These are phyloP conservation scores for Tetragnatha montana DNA, from an alignment of 2,888 invertebrate genomes.

Conservation along the genomic window DNA sequence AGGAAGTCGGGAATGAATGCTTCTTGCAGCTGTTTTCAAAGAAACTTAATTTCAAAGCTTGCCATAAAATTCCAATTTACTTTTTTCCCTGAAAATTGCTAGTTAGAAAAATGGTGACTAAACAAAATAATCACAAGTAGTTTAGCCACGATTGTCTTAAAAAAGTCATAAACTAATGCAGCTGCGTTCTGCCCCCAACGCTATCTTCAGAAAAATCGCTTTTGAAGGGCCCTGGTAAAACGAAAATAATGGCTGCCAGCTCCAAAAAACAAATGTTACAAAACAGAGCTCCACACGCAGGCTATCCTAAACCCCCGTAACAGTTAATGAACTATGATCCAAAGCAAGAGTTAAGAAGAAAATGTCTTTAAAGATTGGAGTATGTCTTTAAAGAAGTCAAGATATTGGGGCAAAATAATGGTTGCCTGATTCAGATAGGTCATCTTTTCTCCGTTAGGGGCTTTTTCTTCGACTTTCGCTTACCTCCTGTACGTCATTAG, in stretches of 20 bases:
- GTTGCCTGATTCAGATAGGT: constrained; percentile 45
- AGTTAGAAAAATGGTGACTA: too few relatives aligned
- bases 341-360: constrained; percentile 19
- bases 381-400: constrained; percentile 48
- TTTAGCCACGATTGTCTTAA: too few relatives aligned
- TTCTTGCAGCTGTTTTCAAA: too few relatives aligned
- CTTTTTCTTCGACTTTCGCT: constrained; percentile 15
- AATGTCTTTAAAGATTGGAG: constrained; percentile 18
- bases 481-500: constrained; percentile 58
- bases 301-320: constrained; percentile 7
- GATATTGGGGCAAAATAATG: constrained; percentile 50
- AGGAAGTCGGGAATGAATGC: too few relatives aligned
- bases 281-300: neutral
- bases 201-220: neutral
- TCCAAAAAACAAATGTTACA: neutral
- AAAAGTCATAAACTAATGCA: too few relatives aligned
- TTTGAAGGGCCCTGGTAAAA: neutral
- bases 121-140: too few relatives aligned
- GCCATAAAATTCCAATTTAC: too few relatives aligned
- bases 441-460: constrained; percentile 51
- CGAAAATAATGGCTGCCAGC: neutral
- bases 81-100: too few relatives aligned
- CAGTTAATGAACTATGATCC: constrained; percentile 55
- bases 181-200: neutral
- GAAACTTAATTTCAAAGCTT: too few relatives aligned